A percentile compares a stretch with the other conserved stretches of the same genome.
These are phyloP conservation scores for Aselliscus stoliczkanus DNA, from an alignment of 2,797 vertebrate genomes.

Conservation along the genomic window DNA sequence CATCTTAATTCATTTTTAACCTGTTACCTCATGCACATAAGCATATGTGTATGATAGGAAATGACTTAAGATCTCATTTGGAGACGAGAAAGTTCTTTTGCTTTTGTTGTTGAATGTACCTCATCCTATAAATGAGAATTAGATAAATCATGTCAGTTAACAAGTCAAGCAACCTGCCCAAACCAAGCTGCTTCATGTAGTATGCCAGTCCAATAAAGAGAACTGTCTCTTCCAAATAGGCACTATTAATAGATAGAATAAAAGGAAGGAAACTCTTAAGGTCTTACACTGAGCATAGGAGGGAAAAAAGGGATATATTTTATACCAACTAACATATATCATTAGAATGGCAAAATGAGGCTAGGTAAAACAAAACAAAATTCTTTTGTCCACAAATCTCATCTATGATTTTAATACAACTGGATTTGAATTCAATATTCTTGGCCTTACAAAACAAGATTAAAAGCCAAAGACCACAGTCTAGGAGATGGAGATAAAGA, in stretches of 20 bases:
- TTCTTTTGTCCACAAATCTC: not conserved
- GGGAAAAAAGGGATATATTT: not conserved
- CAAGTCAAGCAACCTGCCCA: not conserved
- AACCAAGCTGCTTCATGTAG: not conserved
- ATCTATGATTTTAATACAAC: not conserved
- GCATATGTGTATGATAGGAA: not conserved
- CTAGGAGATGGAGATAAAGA: not conserved
- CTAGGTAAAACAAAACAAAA: not conserved
- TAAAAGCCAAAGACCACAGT: not conserved
- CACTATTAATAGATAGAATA: not conserved
- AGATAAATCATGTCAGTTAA: not conserved
- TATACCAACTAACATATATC: not conserved
- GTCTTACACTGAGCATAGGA: not conserved
- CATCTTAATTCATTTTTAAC: conserved; percentile 43
- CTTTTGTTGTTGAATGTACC: not conserved
- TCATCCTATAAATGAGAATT: conserved; percentile 22
- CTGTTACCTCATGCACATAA: not conserved
- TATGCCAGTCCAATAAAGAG: not conserved
- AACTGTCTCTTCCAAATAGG: not conserved
- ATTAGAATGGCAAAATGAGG: not conserved
- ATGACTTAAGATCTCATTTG: conserved; percentile 24
- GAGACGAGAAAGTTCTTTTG: not conserved
- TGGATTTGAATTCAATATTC: not conserved
- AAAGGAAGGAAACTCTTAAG: not conserved
- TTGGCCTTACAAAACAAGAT: conserved; percentile 16